Evolutionary conservation across 1,140 invertebrate species (phyloP).

Genomic region (Branchinecta lynchi): DNA sequence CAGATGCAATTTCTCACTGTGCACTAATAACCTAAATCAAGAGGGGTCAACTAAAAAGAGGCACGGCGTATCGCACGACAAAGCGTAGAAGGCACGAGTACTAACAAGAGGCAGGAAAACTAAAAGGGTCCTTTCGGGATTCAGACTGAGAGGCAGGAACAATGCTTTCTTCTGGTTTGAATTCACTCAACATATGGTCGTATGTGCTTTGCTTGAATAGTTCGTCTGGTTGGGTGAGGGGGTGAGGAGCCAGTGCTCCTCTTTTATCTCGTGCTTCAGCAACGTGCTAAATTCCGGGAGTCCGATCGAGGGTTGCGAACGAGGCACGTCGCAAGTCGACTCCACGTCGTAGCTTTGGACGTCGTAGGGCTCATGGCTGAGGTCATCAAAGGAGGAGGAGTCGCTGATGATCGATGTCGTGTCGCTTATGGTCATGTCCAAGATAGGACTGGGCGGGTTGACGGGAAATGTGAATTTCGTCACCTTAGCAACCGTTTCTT

Average conservation of each 20-base stretch:
- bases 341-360: neutral
- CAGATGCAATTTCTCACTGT: no score
- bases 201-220: slow-evolving; percentile 23
- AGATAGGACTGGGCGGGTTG: slow-evolving; percentile 56
- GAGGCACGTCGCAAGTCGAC: neutral
- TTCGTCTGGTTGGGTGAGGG: slow-evolving; percentile 6
- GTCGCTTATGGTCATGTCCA: neutral
- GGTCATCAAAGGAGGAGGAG: slow-evolving; percentile 18
- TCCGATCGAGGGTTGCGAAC: slow-evolving; percentile 3
- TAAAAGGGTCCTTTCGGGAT: no score
- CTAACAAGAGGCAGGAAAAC: no score
- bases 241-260: neutral
- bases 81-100: no score
- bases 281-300: slow-evolving; percentile 20
- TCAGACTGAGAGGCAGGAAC: no score
- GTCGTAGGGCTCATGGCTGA: neutral
- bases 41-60: no score
- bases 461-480: slow-evolving; percentile 58
- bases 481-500: slow-evolving; percentile 48
- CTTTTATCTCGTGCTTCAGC: slow-evolving; percentile 11
- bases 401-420: neutral
- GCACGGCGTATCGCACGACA: no score
- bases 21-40: no score
- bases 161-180: neutral
- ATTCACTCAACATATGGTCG: slow-evolving; percentile 20